Evolutionary conservation across 2,797 vertebrate genomes (phyloP), one percentile per base, ranked within the genome.

Genomic region (Gadopsis bispinosus): DNA sequence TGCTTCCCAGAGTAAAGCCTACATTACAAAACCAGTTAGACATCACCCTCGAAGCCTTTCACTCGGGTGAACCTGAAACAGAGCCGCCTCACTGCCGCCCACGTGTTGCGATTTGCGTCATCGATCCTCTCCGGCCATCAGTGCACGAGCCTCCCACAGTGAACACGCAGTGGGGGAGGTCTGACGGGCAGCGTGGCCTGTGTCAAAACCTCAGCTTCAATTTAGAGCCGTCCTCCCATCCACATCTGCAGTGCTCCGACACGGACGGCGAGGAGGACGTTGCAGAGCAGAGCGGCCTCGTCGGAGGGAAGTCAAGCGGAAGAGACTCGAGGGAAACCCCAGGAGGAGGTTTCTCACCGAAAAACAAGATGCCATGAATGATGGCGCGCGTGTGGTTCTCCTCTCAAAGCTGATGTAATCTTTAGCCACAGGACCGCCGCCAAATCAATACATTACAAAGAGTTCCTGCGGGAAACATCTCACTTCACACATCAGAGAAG

Each of bases 171-270:
- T 12, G 72, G 35, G 58, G 37, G 75, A 67, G 63, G 70, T 72
- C 79, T 56, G 79, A 73, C 58, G 65, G 64, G 29, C 10, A 16
- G 13, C 8, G 4, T 5, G 17, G 48, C 56, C 73, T 56, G 72
- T 39, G 43, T 62, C 71, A 69, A 45, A 69, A 53, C 72, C 53
- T 77, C 61, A 8, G 61, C 58, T 37, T 64, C 75, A 45, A n/a
- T 81, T 81, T 69, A 67, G 69, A 54, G 13, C 69, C 5, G 60
- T 76, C 69, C 41, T 11, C 37, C 12, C 56, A 1, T 53, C 45
- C 37, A 6, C 45, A 9, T 58, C 48, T 1, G 20, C 45, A 59
- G 4, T 20, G 53, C 43, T 22, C 58, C 0, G 8, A 62, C 70
- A 39, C 45, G 0, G 39, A 20, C 4, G 13, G 3, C 43, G 43